Percentiles rank a stretch among this genome's conserved stretches.
These are phyloP conservation scores for Regulus satrapa DNA, from an alignment of 2,113 vertebrate genomes.

Conservation along the genomic window DNA sequence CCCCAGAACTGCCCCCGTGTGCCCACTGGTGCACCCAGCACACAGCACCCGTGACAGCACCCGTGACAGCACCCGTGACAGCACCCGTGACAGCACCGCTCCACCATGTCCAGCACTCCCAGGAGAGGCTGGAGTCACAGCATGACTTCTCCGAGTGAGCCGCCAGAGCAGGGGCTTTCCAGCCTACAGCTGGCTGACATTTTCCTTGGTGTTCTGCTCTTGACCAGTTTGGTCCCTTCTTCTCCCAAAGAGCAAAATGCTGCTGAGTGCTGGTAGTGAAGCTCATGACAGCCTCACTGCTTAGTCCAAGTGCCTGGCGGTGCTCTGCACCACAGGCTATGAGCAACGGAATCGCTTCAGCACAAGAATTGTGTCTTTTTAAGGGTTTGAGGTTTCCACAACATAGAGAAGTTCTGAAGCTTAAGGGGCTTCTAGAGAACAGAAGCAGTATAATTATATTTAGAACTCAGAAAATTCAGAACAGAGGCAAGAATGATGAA, in stretches of 20 bases:
- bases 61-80: not conserved
- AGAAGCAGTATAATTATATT: not conserved
- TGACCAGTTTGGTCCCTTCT: too few relatives aligned
- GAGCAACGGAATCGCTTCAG: not conserved
- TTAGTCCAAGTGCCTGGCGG: not conserved
- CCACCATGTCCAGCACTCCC: not conserved
- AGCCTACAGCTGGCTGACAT: not conserved
- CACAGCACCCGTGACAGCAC: too few relatives aligned
- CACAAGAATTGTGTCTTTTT: not conserved
- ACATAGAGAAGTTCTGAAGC: not conserved
- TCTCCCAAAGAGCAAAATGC: not conserved
- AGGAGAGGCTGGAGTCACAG: not conserved
- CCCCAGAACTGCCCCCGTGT: not conserved
- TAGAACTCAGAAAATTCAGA: not conserved
- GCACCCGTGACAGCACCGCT: accelerated
- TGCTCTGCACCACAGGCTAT: accelerated
- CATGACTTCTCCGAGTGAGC: not conserved
- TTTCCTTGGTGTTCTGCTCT: not conserved
- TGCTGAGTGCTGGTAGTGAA: not conserved
- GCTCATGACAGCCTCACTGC: not conserved
- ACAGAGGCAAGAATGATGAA: not conserved
- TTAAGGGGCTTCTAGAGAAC: not conserved
- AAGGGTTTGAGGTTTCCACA: not conserved
- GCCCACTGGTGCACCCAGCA: not conserved
- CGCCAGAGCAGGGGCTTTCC: not conserved